phyloP scores from a whole-genome alignment of 1,140 invertebrate species.

The Lepidotrigona ventralis region DNA sequence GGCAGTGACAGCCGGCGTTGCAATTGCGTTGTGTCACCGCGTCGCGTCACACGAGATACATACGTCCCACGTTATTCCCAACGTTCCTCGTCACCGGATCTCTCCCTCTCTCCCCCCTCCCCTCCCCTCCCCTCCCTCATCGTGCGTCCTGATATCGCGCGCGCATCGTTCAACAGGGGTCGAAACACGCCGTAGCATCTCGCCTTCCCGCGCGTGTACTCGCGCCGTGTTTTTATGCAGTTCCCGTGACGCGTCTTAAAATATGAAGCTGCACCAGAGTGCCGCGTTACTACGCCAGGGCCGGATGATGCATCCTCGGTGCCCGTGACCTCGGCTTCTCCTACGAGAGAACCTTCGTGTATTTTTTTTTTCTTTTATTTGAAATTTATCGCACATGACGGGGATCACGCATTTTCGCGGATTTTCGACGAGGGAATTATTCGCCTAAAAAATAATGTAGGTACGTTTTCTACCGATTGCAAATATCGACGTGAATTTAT shows the following conservation, averaged over 20 bases:
- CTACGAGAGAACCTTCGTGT: background rate
- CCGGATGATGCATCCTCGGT: conserved; percentile 8
- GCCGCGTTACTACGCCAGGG: background rate
- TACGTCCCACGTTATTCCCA: conserved; percentile 21
- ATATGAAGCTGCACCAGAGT: conserved; percentile 13
- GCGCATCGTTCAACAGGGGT: conserved; percentile 25
- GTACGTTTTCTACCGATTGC: too few species aligned
- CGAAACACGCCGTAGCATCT: conserved; percentile 27
- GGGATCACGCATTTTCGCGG: too few species aligned
- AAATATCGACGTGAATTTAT: too few species aligned
- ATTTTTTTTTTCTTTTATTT: background rate
- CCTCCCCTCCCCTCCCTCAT: background rate
- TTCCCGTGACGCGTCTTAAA: conserved; percentile 41
- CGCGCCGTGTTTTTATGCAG: conserved; percentile 18
- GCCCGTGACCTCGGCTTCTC: background rate
- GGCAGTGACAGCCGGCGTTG: conserved; percentile 23
- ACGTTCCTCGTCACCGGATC: conserved; percentile 3
- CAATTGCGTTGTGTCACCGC: conserved; percentile 39
- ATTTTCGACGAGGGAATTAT: too few species aligned
- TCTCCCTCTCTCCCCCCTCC: too few species aligned
- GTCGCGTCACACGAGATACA: conserved; percentile 5
- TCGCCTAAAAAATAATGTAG: background rate
- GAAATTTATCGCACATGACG: background rate
- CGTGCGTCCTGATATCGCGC: conserved; percentile 1
- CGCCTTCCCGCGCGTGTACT: background rate